Percentiles rank a stretch among this genome's conserved stretches.
phyloP scores from a whole-genome alignment of 2,797 vertebrate species.

The Intellagama lesueurii region DNA sequence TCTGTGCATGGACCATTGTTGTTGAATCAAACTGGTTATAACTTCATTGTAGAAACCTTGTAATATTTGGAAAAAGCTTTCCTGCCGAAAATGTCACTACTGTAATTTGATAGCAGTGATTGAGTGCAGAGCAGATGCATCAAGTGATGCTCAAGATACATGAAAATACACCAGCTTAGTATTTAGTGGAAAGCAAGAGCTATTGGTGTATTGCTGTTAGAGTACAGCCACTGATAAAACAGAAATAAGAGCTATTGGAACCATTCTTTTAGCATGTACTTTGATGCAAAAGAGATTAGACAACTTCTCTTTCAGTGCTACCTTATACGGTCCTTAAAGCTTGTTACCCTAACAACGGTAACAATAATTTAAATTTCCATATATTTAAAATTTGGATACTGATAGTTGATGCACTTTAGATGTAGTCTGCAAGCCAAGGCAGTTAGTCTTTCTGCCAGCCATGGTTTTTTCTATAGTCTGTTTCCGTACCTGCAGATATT shows the following conservation, averaged over 20 bases:
- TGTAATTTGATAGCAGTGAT: constrained; percentile 34
- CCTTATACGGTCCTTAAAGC: constrained; percentile 46
- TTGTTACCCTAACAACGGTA: constrained; percentile 14
- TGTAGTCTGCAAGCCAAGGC: constrained; percentile 30
- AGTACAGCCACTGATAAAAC: constrained; percentile 1
- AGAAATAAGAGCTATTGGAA: not conserved
- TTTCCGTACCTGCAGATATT: constrained; percentile 59
- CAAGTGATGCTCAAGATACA: not conserved
- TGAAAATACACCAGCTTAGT: not conserved
- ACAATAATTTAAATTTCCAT: constrained; percentile 41
- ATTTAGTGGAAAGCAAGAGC: not conserved
- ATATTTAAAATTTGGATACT: constrained; percentile 23
- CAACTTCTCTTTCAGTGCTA: constrained; percentile 35
- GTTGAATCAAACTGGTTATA: not conserved
- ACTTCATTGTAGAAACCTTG: constrained; percentile 34
- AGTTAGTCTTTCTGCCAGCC: constrained; percentile 50
- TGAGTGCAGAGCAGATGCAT: constrained; percentile 11
- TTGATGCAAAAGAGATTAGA: constrained; percentile 39
- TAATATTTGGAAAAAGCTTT: constrained; percentile 71
- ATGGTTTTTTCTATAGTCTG: constrained; percentile 53
- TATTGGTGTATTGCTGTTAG: constrained; percentile 19
- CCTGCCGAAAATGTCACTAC: constrained; percentile 62
- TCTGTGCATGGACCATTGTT: not conserved
- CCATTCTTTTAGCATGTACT: constrained; percentile 31
- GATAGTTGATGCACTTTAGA: constrained; percentile 44